Evolutionary conservation across 2,888 invertebrate genomes (phyloP), one percentile per base, ranked within the genome.

Genomic region (Cataglyphis rosenhaueri): DNA sequence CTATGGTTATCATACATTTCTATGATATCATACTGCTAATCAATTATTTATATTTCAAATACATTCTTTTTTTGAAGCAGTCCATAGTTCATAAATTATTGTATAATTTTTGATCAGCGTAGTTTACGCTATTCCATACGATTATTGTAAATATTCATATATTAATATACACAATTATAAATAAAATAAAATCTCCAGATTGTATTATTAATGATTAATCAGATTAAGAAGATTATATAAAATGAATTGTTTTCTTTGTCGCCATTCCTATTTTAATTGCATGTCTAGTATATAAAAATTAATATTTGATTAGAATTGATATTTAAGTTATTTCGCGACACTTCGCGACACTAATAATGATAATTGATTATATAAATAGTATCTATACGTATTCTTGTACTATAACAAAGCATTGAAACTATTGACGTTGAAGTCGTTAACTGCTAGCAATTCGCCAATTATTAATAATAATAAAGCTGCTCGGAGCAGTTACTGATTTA

Each of bases 81-180:
- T 59, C 25, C 12, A 5, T 79, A 79, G 25, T 71, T 44, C 1
- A 59, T 78, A 59, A 59, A 78, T 78, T 70, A 78, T 70, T 79
- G 38, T 81, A 81, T 48, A 81, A 41, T 48, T 5, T 44, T 52
- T 48, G 25, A 66, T 81, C 41, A 81, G 29, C 62, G 61, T 76
- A 62, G 41, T 25, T 66, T 32, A 68, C 74, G 59, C 44, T 83
- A 83, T 75, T 82, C 55, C 62, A 70, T 75, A 15, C 9, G 18
- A 75, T 21, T 55, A 35, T 52, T 88, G 86, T 86, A 88, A 59
- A 87, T 89, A 87, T 35, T 35, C n/a, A 52, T 10, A 25, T 59
- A 78, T 59, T 70, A 25, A 71, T 44, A 71, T 44, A 44, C 1
- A 44, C 5, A 76, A 48, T 65, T 6, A 21, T 35, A 25, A 15